A percentile compares a stretch with the other conserved stretches of the same genome.
Conservation (phyloP, 2,113 vertebrate species). For the Crotophaga sulcirostris region DNA sequence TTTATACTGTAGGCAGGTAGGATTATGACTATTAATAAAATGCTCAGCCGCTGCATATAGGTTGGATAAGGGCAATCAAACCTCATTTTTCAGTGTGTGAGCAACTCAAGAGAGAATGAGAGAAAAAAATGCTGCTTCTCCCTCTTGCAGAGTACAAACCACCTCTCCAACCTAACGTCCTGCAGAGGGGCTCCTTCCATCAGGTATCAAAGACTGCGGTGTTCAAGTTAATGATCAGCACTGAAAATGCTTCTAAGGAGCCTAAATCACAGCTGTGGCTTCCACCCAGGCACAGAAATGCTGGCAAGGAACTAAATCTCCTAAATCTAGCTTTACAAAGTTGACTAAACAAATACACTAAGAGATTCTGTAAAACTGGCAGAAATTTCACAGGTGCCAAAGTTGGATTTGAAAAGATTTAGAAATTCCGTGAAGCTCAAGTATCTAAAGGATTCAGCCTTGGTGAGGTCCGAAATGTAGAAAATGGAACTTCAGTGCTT, state of each 20-base stretch:
- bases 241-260: not conserved
- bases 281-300: not conserved
- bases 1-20: conserved; percentile 1
- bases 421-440: not conserved
- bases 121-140: not conserved
- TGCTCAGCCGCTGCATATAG: not conserved
- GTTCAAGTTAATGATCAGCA: not conserved
- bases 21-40: conserved; percentile 46
- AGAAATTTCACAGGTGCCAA: not conserved
- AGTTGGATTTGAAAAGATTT: not conserved
- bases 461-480: not conserved
- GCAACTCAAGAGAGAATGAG: not conserved
- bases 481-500: not conserved
- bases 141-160: not conserved
- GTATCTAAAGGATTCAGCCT: not conserved
- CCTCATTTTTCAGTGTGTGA: not conserved
- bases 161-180: not conserved
- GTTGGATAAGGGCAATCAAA: conserved; percentile 27
- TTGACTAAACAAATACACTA: conserved; percentile 46
- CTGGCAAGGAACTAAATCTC: conserved; percentile 54
- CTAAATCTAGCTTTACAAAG: conserved; percentile 64
- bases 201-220: not conserved
- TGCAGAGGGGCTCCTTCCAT: not conserved
- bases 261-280: not conserved
- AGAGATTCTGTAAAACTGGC: not conserved